These are phyloP conservation scores for Daboia siamensis DNA, from an alignment of 2,113 vertebrate species.

Conservation along the genomic window DNA sequence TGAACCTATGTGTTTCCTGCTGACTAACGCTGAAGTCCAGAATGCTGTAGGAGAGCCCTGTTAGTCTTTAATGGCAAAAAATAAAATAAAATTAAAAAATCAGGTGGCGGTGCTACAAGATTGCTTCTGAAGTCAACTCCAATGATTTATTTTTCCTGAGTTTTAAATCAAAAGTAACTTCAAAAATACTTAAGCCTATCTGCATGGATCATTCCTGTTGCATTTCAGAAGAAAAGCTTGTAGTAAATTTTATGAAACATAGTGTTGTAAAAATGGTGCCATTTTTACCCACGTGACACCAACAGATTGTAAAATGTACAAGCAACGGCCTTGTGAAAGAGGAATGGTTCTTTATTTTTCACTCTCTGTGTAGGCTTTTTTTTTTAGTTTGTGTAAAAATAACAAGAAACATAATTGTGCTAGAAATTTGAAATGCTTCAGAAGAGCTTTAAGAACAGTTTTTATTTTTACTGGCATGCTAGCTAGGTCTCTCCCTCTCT, in stretches of 20 bases:
- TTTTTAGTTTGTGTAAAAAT: neutral
- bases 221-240: neutral
- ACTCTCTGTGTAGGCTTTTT: neutral
- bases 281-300: neutral
- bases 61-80: neutral
- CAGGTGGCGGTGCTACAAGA: neutral
- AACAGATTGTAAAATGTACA: neutral
- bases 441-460: neutral
- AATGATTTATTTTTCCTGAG: neutral
- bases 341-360: neutral
- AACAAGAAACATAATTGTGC: neutral
- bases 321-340: neutral
- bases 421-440: neutral
- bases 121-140: neutral
- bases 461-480: neutral
- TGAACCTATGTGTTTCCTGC: neutral
- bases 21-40: neutral
- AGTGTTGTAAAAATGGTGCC: neutral
- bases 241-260: neutral
- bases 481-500: neutral
- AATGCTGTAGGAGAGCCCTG: neutral
- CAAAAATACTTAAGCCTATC: neutral
- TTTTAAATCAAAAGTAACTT: neutral
- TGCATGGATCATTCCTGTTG: neutral
- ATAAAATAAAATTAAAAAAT: neutral